Evolutionary conservation across 2,113 vertebrate genomes (phyloP).

Genomic region (Perca flavescens): DNA sequence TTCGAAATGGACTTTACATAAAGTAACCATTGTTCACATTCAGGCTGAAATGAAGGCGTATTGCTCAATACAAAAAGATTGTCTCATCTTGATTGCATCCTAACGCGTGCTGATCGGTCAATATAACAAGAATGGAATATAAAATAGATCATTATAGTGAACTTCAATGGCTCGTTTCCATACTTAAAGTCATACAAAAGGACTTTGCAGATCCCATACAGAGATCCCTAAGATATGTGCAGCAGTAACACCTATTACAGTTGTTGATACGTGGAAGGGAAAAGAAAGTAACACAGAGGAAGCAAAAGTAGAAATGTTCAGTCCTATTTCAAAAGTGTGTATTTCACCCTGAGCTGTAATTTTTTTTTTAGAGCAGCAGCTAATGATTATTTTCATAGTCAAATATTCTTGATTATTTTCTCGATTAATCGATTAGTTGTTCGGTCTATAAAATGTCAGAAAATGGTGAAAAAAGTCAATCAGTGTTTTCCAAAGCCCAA

Average conservation of each 20-base stretch:
- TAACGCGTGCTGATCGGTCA: background rate
- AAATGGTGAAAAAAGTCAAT: too few species aligned
- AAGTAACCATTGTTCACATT: background rate
- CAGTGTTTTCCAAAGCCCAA: too few species aligned
- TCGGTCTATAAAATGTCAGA: too few species aligned
- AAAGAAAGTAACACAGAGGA: background rate
- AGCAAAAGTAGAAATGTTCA: background rate
- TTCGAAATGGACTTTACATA: background rate
- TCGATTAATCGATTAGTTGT: too few species aligned
- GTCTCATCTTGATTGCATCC: constrained; percentile 21
- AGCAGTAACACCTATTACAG: background rate
- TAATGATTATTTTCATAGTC: too few species aligned
- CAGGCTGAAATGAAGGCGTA: constrained; percentile 51
- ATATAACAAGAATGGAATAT: background rate
- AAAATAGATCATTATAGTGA: background rate
- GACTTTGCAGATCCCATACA: background rate
- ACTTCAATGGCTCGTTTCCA: too few species aligned
- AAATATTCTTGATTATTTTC: too few species aligned
- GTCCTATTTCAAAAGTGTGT: background rate
- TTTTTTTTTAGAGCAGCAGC: too few species aligned
- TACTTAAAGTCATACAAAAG: background rate
- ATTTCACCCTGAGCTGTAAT: background rate
- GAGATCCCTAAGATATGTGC: background rate
- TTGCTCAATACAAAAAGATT: constrained; percentile 9
- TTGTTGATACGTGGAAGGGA: background rate